phyloP scores from a whole-genome alignment of 92 coral and sea anemone species.

The Zoanthus sansibaricus region DNA sequence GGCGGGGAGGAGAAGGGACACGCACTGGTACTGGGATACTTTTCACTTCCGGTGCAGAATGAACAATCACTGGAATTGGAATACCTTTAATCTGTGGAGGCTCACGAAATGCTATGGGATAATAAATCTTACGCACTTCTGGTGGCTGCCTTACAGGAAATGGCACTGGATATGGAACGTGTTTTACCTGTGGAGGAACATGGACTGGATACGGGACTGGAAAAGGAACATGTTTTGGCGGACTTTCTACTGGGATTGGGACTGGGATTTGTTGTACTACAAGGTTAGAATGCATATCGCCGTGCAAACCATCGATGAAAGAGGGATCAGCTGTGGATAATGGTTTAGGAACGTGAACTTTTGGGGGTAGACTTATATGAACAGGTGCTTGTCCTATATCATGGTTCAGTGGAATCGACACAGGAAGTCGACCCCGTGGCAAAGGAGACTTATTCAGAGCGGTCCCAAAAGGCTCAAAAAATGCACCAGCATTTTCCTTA shows the following conservation, averaged over 20 bases:
- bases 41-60: constrained; percentile 71
- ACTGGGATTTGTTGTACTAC: constrained; percentile 37
- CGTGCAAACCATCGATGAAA: constrained; percentile 4
- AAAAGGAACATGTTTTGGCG: constrained; percentile 68
- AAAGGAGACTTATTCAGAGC: constrained; percentile 4
- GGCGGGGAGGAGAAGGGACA: constrained; percentile 73
- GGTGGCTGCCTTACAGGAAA: constrained; percentile 87
- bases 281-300: constrained; percentile 10
- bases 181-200: constrained; percentile 77
- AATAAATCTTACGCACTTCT: constrained; percentile 71
- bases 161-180: constrained; percentile 86
- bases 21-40: constrained; percentile 73
- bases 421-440: constrained; percentile 8
- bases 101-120: constrained; percentile 80
- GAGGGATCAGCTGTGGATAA: constrained; percentile 3
- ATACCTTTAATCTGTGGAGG: constrained; percentile 77
- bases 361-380: constrained; percentile 20
- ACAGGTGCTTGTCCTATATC: constrained; percentile 9
- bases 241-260: constrained; percentile 63
- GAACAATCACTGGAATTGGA: constrained; percentile 77
- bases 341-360: constrained; percentile 47
- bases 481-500: constrained; percentile 34
- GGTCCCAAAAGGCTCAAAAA: constrained; percentile 27
- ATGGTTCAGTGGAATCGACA: constrained; percentile 12
- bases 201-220: constrained; percentile 82